Evolutionary conservation across 1,140 invertebrate genomes (phyloP).

Genomic region (Aphaenogaster floridana): DNA sequence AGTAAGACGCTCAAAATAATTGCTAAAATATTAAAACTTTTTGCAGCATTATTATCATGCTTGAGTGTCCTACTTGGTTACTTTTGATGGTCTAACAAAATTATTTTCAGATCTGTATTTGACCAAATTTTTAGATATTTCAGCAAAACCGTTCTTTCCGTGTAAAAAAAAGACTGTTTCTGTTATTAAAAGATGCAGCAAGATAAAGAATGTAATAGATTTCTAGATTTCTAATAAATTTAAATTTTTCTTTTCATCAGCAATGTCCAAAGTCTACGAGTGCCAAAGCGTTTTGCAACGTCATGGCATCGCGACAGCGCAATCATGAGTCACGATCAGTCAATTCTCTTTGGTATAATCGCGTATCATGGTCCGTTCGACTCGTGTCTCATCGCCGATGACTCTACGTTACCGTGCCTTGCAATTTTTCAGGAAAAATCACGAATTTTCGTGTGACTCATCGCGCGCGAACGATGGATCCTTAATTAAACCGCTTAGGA

Average conservation of each 20-base stretch:
- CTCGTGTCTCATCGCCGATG: conserved; percentile 41
- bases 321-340: conserved; percentile 52
- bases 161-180: neutral
- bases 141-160: too few species aligned
- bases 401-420: conserved; percentile 3
- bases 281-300: conserved; percentile 24
- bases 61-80: too few species aligned
- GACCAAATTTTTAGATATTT: too few species aligned
- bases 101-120: too few species aligned
- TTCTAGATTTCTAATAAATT: neutral
- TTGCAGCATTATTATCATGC: too few species aligned
- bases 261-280: conserved; percentile 30
- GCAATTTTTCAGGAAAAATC: conserved; percentile 43
- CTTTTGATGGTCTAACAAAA: too few species aligned
- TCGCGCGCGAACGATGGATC: neutral
- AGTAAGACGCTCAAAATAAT: too few species aligned
- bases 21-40: too few species aligned
- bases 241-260: neutral
- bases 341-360: conserved; percentile 43
- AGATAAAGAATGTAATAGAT: neutral
- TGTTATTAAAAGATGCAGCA: neutral
- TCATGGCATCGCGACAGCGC: conserved; percentile 31
- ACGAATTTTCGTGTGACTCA: conserved; percentile 49
- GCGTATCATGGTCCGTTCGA: conserved; percentile 32
- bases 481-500: conserved; percentile 45